Percentiles rank a stretch among this genome's conserved stretches.
phyloP scores from a whole-genome alignment of 2,888 invertebrate species.

The Incurvaria masculella region DNA sequence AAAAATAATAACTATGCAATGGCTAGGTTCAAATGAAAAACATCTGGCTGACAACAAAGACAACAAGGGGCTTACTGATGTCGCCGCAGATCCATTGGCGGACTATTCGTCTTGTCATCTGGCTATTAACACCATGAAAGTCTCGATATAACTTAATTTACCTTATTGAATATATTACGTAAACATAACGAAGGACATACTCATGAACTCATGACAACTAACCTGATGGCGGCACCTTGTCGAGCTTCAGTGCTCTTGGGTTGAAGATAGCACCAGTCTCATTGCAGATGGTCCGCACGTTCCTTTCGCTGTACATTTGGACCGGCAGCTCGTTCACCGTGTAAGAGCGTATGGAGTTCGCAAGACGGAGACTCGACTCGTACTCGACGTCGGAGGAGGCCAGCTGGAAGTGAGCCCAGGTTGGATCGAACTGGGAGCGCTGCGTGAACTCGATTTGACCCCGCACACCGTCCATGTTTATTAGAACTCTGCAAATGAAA shows the following conservation, averaged over 20 bases:
- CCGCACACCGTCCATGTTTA: slow-evolving; percentile 75
- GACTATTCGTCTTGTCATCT: too few relatives aligned
- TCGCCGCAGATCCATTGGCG: too few relatives aligned
- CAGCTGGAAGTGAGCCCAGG: slow-evolving; percentile 71
- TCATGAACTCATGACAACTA: too few relatives aligned
- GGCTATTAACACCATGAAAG: too few relatives aligned
- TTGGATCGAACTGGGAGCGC: slow-evolving; percentile 80
- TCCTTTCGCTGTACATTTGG: slow-evolving; percentile 27
- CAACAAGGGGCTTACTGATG: too few relatives aligned
- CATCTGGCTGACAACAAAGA: too few relatives aligned
- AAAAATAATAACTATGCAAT: too few relatives aligned
- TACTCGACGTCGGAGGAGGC: slow-evolving; percentile 62
- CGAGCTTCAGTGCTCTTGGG: slow-evolving; percentile 61
- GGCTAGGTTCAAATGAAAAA: too few relatives aligned
- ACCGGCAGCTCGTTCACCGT: slow-evolving; percentile 71
- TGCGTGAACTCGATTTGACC: slow-evolving; percentile 78
- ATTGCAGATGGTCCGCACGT: slow-evolving; percentile 53
- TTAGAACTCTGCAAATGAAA: slow-evolving; percentile 61
- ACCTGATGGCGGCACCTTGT: slow-evolving; percentile 64
- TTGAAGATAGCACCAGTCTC: slow-evolving; percentile 75
- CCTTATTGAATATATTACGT: too few relatives aligned
- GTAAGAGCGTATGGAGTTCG: slow-evolving; percentile 68
- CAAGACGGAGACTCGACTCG: slow-evolving; percentile 69
- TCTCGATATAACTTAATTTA: too few relatives aligned
- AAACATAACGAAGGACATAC: too few relatives aligned